Conservation (phyloP, 2,888 invertebrate genomes). For the Arctia plantaginis region DNA sequence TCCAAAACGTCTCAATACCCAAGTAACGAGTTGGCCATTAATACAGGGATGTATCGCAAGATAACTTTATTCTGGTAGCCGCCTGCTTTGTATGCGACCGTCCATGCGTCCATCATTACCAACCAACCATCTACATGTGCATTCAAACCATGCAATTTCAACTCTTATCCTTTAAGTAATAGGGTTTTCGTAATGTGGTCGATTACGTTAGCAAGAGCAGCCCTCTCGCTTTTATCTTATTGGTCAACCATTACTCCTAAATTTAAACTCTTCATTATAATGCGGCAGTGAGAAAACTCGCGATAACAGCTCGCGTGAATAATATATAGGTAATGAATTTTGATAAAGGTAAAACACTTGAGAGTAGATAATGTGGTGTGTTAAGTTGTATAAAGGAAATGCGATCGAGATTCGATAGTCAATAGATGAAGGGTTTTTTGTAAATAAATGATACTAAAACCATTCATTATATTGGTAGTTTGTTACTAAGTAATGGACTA, state of each 20-base stretch:
- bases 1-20: constrained; percentile 84
- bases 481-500: background rate
- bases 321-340: constrained; percentile 83
- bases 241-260: constrained; percentile 86
- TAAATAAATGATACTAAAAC: background rate
- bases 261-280: constrained; percentile 86
- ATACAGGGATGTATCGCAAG: constrained; percentile 85
- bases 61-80: constrained; percentile 87
- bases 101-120: constrained; percentile 85
- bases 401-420: constrained; percentile 41
- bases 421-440: constrained; percentile 1
- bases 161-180: constrained; percentile 51
- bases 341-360: constrained; percentile 72
- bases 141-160: constrained; percentile 44
- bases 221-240: constrained; percentile 86
- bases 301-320: constrained; percentile 80
- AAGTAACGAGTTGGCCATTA: constrained; percentile 86
- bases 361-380: constrained; percentile 56
- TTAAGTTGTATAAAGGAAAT: constrained; percentile 48
- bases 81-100: constrained; percentile 85
- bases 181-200: constrained; percentile 45
- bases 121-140: constrained; percentile 60
- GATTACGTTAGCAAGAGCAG: constrained; percentile 63
- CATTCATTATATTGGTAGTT: background rate
- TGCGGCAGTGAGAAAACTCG: constrained; percentile 83